Conservation (phyloP, 92 coral and sea anemone species). For the Scolanthus callimorphus region DNA sequence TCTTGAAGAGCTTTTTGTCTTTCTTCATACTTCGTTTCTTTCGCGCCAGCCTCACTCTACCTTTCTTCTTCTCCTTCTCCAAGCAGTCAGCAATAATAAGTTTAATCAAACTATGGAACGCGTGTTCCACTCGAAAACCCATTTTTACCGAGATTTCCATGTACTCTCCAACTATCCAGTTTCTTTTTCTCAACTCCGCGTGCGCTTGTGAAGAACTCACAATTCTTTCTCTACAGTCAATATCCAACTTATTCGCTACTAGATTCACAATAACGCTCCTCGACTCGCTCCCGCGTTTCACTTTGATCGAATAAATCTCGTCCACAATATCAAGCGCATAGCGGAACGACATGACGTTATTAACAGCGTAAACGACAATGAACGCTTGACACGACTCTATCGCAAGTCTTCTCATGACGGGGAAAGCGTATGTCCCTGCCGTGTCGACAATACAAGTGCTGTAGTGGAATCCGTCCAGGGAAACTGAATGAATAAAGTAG, state of each 20-base stretch:
- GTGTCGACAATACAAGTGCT: slow-evolving; percentile 71
- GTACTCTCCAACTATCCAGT: slow-evolving; percentile 57
- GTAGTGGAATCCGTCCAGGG: slow-evolving; percentile 40
- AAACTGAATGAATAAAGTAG: slow-evolving; percentile 53
- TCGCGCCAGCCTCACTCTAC: slow-evolving; percentile 9
- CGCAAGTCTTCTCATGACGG: slow-evolving; percentile 73
- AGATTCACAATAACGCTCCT: slow-evolving; percentile 38
- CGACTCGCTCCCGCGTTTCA: slow-evolving; percentile 5
- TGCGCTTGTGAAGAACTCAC: slow-evolving; percentile 36
- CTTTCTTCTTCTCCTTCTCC: slow-evolving; percentile 29
- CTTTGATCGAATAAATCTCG: slow-evolving; percentile 32
- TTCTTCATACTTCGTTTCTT: slow-evolving; percentile 6
- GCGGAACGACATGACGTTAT: slow-evolving; percentile 48
- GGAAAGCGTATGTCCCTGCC: slow-evolving; percentile 69
- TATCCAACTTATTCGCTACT: slow-evolving; percentile 67
- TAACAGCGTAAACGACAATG: slow-evolving; percentile 64
- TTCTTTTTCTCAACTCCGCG: slow-evolving; percentile 29
- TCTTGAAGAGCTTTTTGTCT: neutral
- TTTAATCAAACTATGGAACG: slow-evolving; percentile 31
- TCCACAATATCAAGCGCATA: slow-evolving; percentile 56
- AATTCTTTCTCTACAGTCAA: slow-evolving; percentile 36
- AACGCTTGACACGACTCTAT: slow-evolving; percentile 63
- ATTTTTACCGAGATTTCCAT: slow-evolving; percentile 67
- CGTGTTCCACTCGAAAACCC: slow-evolving; percentile 42
- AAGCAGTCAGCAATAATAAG: slow-evolving; percentile 7